These are phyloP conservation scores for Hippocampus abdominalis DNA, from an alignment of 2,113 vertebrate genomes.

Conservation along the genomic window DNA sequence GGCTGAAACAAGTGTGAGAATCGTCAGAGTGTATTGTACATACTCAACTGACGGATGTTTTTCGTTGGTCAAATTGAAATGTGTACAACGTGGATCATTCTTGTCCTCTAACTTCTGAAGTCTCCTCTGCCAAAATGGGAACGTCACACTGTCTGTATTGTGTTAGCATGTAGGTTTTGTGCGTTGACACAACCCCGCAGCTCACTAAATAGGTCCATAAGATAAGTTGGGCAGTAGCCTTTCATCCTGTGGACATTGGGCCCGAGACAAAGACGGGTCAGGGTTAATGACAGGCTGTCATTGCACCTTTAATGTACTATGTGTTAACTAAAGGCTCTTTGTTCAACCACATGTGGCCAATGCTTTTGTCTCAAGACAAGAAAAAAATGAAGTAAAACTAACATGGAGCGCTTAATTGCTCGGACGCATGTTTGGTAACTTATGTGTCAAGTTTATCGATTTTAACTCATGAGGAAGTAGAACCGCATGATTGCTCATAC, in stretches of 20 bases:
- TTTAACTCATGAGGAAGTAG: background rate
- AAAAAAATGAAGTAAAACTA: background rate
- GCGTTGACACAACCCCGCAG: constrained; percentile 36
- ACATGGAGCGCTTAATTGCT: background rate
- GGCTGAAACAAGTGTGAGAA: too few species aligned
- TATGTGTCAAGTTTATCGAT: background rate
- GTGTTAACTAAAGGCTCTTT: constrained; percentile 60
- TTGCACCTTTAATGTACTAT: constrained; percentile 63
- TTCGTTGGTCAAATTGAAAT: background rate
- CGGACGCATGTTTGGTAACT: background rate
- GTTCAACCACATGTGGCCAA: background rate
- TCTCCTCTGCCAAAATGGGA: background rate
- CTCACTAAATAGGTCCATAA: constrained; percentile 37
- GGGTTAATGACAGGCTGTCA: constrained; percentile 68
- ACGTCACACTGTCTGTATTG: constrained; percentile 21
- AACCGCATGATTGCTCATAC: background rate
- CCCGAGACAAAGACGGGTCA: constrained; percentile 59
- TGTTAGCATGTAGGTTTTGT: constrained; percentile 38
- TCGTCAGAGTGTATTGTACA: too few species aligned
- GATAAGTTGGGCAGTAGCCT: constrained; percentile 57
- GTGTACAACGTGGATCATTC: background rate
- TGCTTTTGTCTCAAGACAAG: background rate
- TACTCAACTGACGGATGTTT: background rate
- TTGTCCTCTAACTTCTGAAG: background rate
- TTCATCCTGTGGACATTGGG: constrained; percentile 58